phyloP scores from a whole-genome alignment of 2,888 invertebrate genomes.

The Perizoma flavofasciatum region DNA sequence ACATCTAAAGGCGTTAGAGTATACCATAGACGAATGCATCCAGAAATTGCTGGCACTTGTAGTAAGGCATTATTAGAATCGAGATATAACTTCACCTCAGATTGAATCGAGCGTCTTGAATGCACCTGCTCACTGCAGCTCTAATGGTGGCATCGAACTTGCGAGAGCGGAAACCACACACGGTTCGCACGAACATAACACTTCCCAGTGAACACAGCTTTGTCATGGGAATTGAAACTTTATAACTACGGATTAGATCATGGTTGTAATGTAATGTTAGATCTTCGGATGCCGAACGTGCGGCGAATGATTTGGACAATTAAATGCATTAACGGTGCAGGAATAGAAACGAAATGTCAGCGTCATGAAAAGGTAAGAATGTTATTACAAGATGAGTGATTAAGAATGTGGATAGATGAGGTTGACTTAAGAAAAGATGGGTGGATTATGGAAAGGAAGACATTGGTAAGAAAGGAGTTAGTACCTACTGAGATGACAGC shows the following conservation, averaged over 20 bases:
- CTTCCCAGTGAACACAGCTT: constrained; percentile 35
- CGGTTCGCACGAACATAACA: constrained; percentile 57
- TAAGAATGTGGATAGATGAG: too few species aligned
- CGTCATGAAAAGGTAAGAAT: constrained; percentile 1
- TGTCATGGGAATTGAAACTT: constrained; percentile 13
- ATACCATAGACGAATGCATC: too few species aligned
- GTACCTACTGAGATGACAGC: too few species aligned
- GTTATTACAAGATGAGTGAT: background rate
- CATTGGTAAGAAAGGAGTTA: too few species aligned
- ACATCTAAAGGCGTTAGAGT: too few species aligned
- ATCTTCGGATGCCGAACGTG: constrained; percentile 55
- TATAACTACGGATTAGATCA: constrained; percentile 3
- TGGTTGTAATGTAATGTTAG: constrained; percentile 30
- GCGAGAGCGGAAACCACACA: constrained; percentile 65
- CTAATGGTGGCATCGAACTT: constrained; percentile 65
- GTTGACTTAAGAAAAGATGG: too few species aligned
- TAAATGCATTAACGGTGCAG: constrained; percentile 41
- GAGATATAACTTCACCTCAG: constrained; percentile 39
- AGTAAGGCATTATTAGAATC: too few species aligned
- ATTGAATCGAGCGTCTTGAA: constrained; percentile 48
- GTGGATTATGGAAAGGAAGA: too few species aligned
- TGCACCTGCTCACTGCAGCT: constrained; percentile 50
- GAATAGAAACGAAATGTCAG: constrained; percentile 29
- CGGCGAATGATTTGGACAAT: constrained; percentile 71
- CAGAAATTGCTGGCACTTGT: too few species aligned